Percentiles rank a stretch among this genome's conserved stretches.
phyloP scores from a whole-genome alignment of 1,140 invertebrate genomes.

The Drosophila tristis region DNA sequence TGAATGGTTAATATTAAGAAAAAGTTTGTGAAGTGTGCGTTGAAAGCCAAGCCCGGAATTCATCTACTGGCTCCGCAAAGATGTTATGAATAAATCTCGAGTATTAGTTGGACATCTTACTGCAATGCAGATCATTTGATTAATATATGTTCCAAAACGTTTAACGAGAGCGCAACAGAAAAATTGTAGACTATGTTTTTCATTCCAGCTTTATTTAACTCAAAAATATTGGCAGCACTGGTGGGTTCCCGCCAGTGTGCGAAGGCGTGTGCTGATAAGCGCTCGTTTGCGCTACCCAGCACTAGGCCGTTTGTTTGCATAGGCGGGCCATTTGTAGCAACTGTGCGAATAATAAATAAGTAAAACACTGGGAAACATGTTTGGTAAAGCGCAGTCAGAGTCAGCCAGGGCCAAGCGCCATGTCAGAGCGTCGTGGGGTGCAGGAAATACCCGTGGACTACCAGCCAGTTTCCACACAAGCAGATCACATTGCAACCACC shows the following conservation, averaged over 20 bases:
- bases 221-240: background rate
- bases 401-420: slow-evolving; percentile 18
- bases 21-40: too few species aligned
- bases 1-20: too few species aligned
- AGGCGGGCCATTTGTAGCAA: slow-evolving; percentile 61
- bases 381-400: slow-evolving; percentile 39
- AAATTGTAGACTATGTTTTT: too few species aligned
- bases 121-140: too few species aligned
- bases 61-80: too few species aligned
- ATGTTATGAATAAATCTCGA: too few species aligned
- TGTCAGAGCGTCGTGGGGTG: slow-evolving; percentile 59
- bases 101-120: too few species aligned
- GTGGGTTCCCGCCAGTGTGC: background rate
- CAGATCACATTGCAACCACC: slow-evolving; percentile 2
- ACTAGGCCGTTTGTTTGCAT: slow-evolving; percentile 53
- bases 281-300: slow-evolving; percentile 26
- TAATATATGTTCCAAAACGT: too few species aligned
- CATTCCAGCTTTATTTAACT: too few species aligned
- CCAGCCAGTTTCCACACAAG: slow-evolving; percentile 53
- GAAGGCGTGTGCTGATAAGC: slow-evolving; percentile 10
- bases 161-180: too few species aligned
- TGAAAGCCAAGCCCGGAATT: too few species aligned
- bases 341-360: slow-evolving; percentile 76
- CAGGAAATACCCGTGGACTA: slow-evolving; percentile 61
- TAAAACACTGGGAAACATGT: slow-evolving; percentile 34